Evolutionary conservation across 23 tunicate species (phyloP).

Genomic region (Trididemnum miniatum): DNA sequence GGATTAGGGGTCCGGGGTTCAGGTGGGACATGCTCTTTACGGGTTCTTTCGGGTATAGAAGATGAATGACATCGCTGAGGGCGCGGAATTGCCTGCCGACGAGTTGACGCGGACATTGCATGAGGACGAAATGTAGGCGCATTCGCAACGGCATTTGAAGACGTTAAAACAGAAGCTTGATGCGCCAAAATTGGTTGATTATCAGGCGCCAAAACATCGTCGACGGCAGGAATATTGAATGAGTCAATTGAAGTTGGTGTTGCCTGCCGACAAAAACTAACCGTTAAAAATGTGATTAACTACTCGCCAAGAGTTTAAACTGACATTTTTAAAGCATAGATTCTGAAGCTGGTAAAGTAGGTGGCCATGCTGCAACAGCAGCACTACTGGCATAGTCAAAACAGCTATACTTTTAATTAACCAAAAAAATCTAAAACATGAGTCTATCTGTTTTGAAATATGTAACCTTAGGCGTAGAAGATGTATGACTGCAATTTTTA

Average conservation of each 20-base stretch:
- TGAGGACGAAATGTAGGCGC: constrained; percentile 43
- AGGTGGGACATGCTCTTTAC: neutral
- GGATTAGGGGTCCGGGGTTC: neutral
- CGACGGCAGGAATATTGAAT: constrained; percentile 22
- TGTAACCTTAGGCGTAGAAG: too few species aligned
- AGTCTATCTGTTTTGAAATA: too few species aligned
- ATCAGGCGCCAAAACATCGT: neutral
- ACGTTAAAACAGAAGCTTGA: neutral
- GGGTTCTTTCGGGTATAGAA: constrained; percentile 40
- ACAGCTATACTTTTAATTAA: too few species aligned
- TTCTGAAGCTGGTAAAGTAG: too few species aligned
- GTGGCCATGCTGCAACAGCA: too few species aligned
- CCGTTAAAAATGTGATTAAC: too few species aligned
- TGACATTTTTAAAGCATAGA: too few species aligned
- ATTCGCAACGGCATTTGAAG: constrained; percentile 6
- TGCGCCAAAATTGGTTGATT: neutral
- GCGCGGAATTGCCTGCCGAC: neutral
- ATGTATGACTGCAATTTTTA: too few species aligned
- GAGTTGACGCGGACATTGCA: constrained; percentile 54
- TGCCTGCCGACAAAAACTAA: constrained; percentile 18
- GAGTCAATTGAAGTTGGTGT: constrained; percentile 42
- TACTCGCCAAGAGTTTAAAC: too few species aligned
- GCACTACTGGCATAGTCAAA: too few species aligned
- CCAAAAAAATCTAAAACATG: too few species aligned
- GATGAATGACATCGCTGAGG: constrained; percentile 59